Evolutionary conservation across 2,888 invertebrate genomes (phyloP).

Genomic region (Argyra leucocephala): DNA sequence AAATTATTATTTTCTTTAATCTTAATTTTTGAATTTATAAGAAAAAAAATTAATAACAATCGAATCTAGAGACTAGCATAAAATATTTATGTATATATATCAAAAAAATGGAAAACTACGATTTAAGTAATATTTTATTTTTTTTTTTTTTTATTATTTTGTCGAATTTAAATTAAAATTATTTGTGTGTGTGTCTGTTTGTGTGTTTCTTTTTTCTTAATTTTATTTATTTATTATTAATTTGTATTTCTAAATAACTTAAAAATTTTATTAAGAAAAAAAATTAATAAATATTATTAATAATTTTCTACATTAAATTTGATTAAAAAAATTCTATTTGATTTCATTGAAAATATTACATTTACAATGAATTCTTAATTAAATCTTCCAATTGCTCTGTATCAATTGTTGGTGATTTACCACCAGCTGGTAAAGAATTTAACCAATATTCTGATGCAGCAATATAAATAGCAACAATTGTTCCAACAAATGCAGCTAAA

Average conservation of each 20-base stretch:
- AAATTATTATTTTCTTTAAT: no score
- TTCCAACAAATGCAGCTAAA: slow-evolving; percentile 67
- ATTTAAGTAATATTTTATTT: no score
- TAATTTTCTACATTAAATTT: not conserved
- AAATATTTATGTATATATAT: no score
- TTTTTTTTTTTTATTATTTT: no score
- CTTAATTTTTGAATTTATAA: no score
- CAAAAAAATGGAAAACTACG: no score
- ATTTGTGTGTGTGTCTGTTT: not conserved
- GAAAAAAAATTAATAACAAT: no score
- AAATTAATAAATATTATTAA: not conserved
- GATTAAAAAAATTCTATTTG: not conserved
- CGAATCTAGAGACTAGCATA: no score
- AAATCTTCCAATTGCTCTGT: slow-evolving; percentile 41
- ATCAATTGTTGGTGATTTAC: slow-evolving; percentile 36
- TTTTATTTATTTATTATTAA: not conserved
- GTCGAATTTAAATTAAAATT: no score
- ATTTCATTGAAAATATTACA: not conserved
- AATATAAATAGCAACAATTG: slow-evolving; percentile 72
- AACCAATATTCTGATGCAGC: slow-evolving; percentile 73
- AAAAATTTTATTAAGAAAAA: not conserved
- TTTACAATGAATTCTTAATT: slow-evolving; percentile 39
- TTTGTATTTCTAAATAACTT: not conserved
- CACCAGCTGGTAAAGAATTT: slow-evolving; percentile 31
- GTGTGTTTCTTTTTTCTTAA: not conserved